phyloP scores from a whole-genome alignment of 2,113 vertebrate genomes.

The Tautogolabrus adspersus region DNA sequence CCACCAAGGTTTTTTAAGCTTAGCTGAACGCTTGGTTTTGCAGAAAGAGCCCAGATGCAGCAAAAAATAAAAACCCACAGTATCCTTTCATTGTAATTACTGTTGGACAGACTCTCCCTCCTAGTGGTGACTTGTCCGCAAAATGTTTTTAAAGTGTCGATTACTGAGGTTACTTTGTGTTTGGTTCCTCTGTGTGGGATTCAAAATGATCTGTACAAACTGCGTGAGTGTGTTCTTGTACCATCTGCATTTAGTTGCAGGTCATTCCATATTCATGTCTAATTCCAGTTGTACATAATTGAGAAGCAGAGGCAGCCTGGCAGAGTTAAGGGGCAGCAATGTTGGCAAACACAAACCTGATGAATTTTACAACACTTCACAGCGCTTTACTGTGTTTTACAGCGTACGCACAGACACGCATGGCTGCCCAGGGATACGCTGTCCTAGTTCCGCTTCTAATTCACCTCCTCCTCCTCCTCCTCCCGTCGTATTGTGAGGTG shows the following conservation, averaged over 20 bases:
- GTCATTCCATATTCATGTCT: constrained; percentile 57
- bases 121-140: neutral
- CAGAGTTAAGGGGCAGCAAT: constrained; percentile 24
- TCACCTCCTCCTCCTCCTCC: constrained; percentile 11
- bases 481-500: neutral
- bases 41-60: neutral
- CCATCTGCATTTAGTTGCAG: constrained; percentile 16
- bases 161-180: neutral
- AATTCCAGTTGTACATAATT: constrained; percentile 68
- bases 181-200: neutral
- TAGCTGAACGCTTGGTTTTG: neutral
- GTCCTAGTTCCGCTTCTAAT: constrained; percentile 43
- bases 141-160: constrained; percentile 1
- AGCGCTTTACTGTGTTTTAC: constrained; percentile 64
- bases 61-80: no score
- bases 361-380: constrained; percentile 73
- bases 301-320: constrained; percentile 29
- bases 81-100: neutral
- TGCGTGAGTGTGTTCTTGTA: neutral
- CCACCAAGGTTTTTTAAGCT: neutral
- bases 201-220: neutral
- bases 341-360: constrained; percentile 66
- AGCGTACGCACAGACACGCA: constrained; percentile 48
- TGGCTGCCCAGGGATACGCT: constrained; percentile 41
- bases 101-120: neutral